A percentile compares a stretch with the other conserved stretches of the same genome.
Evolutionary conservation across 2,113 vertebrate genomes (phyloP).

Genomic region (Ceyx cyanopectus): DNA sequence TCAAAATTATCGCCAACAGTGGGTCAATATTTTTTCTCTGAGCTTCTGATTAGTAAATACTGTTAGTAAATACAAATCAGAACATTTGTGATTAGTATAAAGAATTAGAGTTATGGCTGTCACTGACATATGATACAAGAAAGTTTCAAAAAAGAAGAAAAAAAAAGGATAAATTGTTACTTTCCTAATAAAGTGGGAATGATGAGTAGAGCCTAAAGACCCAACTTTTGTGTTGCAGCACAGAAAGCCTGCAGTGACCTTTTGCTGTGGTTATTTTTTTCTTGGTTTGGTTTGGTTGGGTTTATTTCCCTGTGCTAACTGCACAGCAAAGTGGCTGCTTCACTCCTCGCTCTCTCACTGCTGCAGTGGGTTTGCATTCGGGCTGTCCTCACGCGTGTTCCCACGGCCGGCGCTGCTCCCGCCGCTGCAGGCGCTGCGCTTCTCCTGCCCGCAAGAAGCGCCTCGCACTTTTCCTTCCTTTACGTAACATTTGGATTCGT

Average conservation of each 20-base stretch:
- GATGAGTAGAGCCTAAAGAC: rapidly evolving
- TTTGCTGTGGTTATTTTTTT: neutral
- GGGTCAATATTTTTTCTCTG: neutral
- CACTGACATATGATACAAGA: neutral
- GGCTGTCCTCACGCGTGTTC: neutral
- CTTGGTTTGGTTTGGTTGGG: no score
- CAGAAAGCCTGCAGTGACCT: neutral
- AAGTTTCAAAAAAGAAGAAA: neutral
- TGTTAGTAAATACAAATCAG: no score
- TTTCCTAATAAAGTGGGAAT: rapidly evolving
- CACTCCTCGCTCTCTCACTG: neutral
- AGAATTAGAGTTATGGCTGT: neutral
- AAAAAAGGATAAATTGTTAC: neutral
- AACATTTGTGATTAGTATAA: no score
- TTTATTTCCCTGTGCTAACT: rapidly evolving
- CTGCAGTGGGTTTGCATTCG: rapidly evolving
- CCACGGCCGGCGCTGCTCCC: neutral
- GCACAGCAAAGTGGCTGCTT: neutral
- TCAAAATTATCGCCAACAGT: neutral
- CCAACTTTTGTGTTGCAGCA: rapidly evolving
- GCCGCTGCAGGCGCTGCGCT: neutral
- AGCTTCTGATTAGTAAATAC: neutral
- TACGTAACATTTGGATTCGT: neutral
- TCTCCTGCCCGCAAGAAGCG: neutral
- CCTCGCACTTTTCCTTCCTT: neutral